These are phyloP conservation scores for Rhizomys pruinosus DNA, from an alignment of 2,113 vertebrate genomes.

Conservation along the genomic window DNA sequence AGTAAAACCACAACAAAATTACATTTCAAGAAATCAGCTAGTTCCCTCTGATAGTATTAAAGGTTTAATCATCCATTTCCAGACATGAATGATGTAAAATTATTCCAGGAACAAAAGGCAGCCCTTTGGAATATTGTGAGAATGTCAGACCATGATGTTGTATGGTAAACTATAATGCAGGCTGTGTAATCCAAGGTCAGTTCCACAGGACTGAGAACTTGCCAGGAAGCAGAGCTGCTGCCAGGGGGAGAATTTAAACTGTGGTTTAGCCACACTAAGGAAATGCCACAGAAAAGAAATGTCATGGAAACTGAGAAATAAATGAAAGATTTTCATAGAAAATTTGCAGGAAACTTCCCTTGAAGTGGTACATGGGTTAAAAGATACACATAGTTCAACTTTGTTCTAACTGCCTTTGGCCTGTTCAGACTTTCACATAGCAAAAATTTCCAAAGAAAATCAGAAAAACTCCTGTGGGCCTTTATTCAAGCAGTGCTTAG, in stretches of 20 bases:
- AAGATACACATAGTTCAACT: slow-evolving; percentile 60
- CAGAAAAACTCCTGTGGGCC: too few relatives aligned
- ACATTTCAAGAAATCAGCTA: neutral
- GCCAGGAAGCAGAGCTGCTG: slow-evolving; percentile 48
- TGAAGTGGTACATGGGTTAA: slow-evolving; percentile 72
- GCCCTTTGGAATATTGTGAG: neutral
- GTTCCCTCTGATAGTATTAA: neutral
- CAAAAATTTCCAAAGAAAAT: slow-evolving; percentile 48
- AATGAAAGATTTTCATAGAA: slow-evolving; percentile 71
- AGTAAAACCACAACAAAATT: neutral
- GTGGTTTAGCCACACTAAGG: slow-evolving; percentile 65
- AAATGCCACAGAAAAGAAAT: slow-evolving; percentile 73
- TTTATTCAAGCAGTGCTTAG: too few relatives aligned
- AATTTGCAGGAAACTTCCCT: slow-evolving; percentile 60
- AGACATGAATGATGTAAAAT: neutral
- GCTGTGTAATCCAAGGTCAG: neutral
- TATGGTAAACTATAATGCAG: slow-evolving; percentile 15
- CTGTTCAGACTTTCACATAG: neutral
- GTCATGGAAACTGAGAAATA: slow-evolving; percentile 67
- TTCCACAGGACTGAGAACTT: slow-evolving; percentile 29
- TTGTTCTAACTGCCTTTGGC: slow-evolving; percentile 20
- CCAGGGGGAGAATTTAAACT: slow-evolving; percentile 47
- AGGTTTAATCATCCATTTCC: neutral
- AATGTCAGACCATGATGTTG: slow-evolving; percentile 19
- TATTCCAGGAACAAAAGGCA: neutral